phyloP scores from a whole-genome alignment of 2,113 vertebrate genomes.

The Opisthocomus hoazin region DNA sequence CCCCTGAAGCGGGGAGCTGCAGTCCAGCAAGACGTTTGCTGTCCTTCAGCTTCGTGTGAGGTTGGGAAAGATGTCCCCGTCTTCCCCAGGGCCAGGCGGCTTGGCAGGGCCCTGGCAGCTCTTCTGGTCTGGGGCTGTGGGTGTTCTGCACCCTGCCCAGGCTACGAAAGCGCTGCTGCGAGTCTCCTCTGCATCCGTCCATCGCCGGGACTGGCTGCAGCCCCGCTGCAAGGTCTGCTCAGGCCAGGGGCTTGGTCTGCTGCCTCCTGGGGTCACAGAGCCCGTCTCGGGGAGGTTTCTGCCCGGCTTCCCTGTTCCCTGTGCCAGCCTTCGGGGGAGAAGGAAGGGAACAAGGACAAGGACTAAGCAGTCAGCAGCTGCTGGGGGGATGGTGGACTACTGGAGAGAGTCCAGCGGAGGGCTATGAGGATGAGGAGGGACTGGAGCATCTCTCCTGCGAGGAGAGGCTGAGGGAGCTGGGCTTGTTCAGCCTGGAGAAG shows the following conservation, averaged over 20 bases:
- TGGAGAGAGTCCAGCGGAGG: too few species aligned
- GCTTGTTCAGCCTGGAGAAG: too few species aligned
- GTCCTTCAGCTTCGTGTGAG: not conserved
- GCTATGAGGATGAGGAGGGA: too few species aligned
- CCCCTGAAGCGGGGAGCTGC: not conserved
- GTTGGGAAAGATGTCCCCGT: fast-evolving
- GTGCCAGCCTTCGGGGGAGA: not conserved
- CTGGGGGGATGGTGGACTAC: fast-evolving
- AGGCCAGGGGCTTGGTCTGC: fast-evolving
- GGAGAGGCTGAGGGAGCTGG: too few species aligned
- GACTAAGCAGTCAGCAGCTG: not conserved
- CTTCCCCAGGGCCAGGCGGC: not conserved
- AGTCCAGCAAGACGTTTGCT: not conserved
- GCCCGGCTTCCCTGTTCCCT: too few species aligned
- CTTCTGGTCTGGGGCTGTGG: too few species aligned
- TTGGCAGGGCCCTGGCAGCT: not conserved
- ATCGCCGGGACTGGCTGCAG: not conserved
- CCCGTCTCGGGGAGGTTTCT: fast-evolving
- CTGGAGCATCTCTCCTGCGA: too few species aligned
- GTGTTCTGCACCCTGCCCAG: not conserved
- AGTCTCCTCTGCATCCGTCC: fast-evolving
- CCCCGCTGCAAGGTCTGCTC: not conserved
- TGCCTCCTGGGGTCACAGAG: too few species aligned
- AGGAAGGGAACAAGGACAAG: not conserved
- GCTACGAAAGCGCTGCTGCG: fast-evolving